These are phyloP conservation scores for Petroica traversi DNA, from an alignment of 2,113 vertebrate genomes.

Conservation along the genomic window DNA sequence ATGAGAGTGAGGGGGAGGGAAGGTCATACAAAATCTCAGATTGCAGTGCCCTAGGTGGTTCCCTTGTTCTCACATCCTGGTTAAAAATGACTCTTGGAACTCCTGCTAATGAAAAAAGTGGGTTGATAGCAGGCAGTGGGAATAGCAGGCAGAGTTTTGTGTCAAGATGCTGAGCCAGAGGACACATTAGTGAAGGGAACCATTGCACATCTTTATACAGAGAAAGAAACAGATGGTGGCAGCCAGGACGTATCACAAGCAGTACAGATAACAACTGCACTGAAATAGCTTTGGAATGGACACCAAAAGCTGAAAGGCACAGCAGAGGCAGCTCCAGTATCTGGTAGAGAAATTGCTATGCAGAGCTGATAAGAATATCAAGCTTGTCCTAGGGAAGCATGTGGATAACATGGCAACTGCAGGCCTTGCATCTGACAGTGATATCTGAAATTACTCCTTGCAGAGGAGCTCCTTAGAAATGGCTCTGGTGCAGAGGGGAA, in stretches of 20 bases:
- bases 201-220: background rate
- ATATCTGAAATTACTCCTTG: background rate
- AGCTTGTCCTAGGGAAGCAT: background rate
- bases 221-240: conserved; percentile 15
- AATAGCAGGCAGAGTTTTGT: background rate
- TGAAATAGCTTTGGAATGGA: conserved; percentile 57
- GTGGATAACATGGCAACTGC: background rate
- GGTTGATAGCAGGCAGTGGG: background rate
- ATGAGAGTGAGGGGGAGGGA: background rate
- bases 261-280: conserved; percentile 16
- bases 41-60: background rate
- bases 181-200: background rate
- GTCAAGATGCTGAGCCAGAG: background rate
- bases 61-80: background rate
- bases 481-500: background rate
- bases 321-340: conserved; percentile 17
- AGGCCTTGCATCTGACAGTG: background rate
- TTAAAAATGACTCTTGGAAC: background rate
- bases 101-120: background rate
- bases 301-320: conserved; percentile 10
- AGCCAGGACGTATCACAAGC: background rate
- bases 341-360: background rate
- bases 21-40: background rate
- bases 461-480: background rate
- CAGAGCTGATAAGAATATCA: background rate